phyloP scores from a whole-genome alignment of 1,140 invertebrate species.

The Drosophila repletoides region DNA sequence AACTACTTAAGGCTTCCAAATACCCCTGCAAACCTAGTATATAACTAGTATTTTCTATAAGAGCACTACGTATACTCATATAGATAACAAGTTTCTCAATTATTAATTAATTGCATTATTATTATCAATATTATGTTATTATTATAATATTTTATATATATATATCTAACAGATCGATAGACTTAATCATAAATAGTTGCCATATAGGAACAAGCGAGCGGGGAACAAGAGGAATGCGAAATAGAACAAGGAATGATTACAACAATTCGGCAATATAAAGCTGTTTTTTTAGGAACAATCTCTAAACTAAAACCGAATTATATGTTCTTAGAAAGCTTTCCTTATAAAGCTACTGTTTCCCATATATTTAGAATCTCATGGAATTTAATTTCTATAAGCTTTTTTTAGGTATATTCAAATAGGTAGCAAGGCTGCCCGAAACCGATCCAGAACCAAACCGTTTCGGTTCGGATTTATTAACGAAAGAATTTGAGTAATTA shows the following conservation, averaged over 20 bases:
- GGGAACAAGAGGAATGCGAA: neutral
- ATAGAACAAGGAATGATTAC: too few species aligned
- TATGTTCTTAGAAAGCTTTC: neutral
- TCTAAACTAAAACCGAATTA: neutral
- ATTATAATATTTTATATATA: slow-evolving; percentile 11
- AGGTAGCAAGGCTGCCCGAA: too few species aligned
- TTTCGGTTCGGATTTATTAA: too few species aligned
- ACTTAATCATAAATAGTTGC: neutral
- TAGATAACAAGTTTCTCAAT: slow-evolving; percentile 2
- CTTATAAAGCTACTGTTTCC: neutral
- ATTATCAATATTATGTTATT: slow-evolving; percentile 5
- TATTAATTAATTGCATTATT: neutral
- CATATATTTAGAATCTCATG: too few species aligned
- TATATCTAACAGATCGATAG: slow-evolving; percentile 17
- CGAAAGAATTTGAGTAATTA: too few species aligned
- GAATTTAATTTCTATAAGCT: too few species aligned
- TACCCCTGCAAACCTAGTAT: slow-evolving; percentile 15
- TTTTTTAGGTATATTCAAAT: too few species aligned
- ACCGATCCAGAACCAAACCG: too few species aligned
- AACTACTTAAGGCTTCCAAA: neutral
- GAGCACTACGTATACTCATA: slow-evolving; percentile 21
- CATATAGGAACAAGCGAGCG: slow-evolving; percentile 28
- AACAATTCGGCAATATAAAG: too few species aligned
- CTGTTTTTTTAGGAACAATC: slow-evolving; percentile 3
- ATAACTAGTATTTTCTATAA: slow-evolving; percentile 9